A percentile compares a stretch with the other conserved stretches of the same genome.
Evolutionary conservation across 2,797 vertebrate genomes (phyloP).

Genomic region (Karalla daura): DNA sequence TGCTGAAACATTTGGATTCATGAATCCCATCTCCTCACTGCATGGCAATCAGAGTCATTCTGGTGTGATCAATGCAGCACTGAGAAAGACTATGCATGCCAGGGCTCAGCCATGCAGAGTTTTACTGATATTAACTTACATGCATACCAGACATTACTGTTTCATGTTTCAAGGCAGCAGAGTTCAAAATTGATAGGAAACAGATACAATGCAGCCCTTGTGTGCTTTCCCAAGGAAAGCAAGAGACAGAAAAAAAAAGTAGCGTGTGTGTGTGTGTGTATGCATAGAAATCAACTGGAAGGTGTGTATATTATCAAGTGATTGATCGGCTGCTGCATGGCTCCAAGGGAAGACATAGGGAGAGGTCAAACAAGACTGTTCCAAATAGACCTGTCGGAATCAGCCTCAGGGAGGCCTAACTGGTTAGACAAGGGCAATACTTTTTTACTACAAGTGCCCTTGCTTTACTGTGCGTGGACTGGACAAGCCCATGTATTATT

Average conservation of each 20-base stretch:
- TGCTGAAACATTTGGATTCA: slow-evolving; percentile 75
- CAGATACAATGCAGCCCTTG: slow-evolving; percentile 14
- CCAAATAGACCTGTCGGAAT: slow-evolving; percentile 82
- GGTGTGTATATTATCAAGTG: slow-evolving; percentile 73
- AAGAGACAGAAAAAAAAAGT: background rate
- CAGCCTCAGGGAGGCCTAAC: slow-evolving; percentile 74
- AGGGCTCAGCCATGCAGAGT: slow-evolving; percentile 29
- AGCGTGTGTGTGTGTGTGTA: slow-evolving; percentile 15
- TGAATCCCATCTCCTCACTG: slow-evolving; percentile 58
- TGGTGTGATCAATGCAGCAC: slow-evolving; percentile 57
- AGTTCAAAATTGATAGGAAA: slow-evolving; percentile 39
- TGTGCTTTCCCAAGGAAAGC: slow-evolving; percentile 25
- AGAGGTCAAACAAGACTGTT: slow-evolving; percentile 82
- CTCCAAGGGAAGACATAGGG: slow-evolving; percentile 77
- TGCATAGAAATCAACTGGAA: slow-evolving; percentile 53
- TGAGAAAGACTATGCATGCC: slow-evolving; percentile 47
- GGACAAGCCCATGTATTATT: slow-evolving; percentile 77
- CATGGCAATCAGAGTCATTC: slow-evolving; percentile 64
- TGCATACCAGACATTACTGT: slow-evolving; percentile 29
- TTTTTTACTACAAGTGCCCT: slow-evolving; percentile 74
- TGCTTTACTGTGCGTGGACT: slow-evolving; percentile 70
- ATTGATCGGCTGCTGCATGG: slow-evolving; percentile 75
- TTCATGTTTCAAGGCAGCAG: slow-evolving; percentile 24
- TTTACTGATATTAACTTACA: slow-evolving; percentile 55
- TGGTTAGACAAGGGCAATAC: slow-evolving; percentile 75